Base-by-base conservation (phyloP, 2,888 invertebrate genomes). In the Cyaniris semiargus region DNA sequence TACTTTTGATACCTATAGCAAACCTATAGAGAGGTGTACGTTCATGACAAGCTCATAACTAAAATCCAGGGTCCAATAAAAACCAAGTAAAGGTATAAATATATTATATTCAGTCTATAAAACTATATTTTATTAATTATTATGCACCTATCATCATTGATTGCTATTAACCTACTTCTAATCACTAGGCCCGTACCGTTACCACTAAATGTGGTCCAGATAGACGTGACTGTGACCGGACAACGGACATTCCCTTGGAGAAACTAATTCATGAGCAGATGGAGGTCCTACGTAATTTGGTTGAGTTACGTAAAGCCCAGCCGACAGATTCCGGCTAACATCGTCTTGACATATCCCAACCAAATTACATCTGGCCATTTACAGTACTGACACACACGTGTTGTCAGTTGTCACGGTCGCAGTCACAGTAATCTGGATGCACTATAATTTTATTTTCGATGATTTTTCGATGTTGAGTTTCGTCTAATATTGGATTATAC, bases 31-130 rank as follows among this genome's bases (percentile, higher is more conserved):
- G 53, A 53, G 15, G 10, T 0, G n/a, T 21, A 8, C 58, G 58
- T 58, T n/a, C 1, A 21, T 21, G 21, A 8, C n/a, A 6, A 21
- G 8, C 58, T 58, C 5, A 15, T 5, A 15, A 15, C 1, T 66
- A 66, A 15, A 66, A 66, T 66, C 27, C 3, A 66, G 66, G 66
- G 15, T 27, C 27, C 5, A 66, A 27, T 66, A 66, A 31, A 72
- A 72, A 72, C 18, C 21, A 72, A 72, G 23, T 72, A 38, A 21
- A 23, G n/a, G 23, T 44, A 15, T 48, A 72, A 44, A 72, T 31
- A 31, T 66, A 31, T 27, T 66, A 66, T 66, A 66, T 27, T 31
- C 66, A 66, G 27, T 66, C 66, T 60, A 60, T 21, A 60, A 71
- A 38, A 71, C 21, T 38, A 71, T 34, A 71, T 21, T 34, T n/a